phyloP scores from a whole-genome alignment of 2,113 vertebrate species.

The Scytalopus superciliaris region DNA sequence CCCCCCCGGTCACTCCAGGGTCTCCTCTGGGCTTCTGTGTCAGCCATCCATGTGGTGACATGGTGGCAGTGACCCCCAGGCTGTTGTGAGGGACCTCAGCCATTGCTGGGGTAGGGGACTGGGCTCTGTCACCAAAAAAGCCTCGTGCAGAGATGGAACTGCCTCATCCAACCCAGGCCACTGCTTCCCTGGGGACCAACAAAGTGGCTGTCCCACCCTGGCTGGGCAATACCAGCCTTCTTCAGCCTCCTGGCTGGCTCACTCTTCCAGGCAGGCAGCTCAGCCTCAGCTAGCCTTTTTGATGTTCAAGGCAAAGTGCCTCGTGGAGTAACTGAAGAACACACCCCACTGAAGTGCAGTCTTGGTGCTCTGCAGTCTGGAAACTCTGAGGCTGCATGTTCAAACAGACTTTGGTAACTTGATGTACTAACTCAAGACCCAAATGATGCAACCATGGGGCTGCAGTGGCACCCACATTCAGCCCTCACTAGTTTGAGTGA shows the following conservation, averaged over 20 bases:
- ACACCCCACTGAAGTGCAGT: background rate
- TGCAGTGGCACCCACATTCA: background rate
- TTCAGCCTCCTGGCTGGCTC: background rate
- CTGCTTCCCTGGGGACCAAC: background rate
- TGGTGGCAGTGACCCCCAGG: accelerated
- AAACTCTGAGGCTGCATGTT: background rate
- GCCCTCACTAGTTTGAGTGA: background rate
- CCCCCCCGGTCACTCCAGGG: accelerated
- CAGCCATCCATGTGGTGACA: background rate
- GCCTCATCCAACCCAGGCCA: background rate
- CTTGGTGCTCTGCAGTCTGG: background rate
- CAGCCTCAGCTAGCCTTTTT: background rate
- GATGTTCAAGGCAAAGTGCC: background rate
- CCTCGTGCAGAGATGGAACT: background rate
- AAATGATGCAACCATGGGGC: background rate
- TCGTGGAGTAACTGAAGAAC: background rate
- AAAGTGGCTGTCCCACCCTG: background rate
- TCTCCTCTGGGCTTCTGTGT: background rate
- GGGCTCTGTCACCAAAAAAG: background rate
- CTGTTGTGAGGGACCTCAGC: background rate
- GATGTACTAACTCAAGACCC: background rate
- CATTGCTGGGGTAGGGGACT: background rate
- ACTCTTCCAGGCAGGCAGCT: background rate
- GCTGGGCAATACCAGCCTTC: background rate
- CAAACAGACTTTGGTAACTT: background rate